Conservation (phyloP, 1,140 invertebrate species). For the Euwallacea similis region DNA sequence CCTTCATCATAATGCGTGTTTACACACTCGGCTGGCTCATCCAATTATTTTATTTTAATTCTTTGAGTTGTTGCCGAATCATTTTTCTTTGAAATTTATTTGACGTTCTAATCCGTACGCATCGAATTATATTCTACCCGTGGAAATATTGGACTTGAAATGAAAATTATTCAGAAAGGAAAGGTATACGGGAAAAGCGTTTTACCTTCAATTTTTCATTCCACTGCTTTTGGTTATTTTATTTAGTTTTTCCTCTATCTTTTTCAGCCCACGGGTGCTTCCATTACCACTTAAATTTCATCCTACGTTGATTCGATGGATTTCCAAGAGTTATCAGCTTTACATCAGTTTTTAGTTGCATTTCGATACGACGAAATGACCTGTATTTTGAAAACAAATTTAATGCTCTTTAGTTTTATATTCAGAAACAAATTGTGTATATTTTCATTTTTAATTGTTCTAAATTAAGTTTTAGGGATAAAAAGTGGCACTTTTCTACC, state of each 20-base stretch:
- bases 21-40: background rate
- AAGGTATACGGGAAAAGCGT: conserved; percentile 16
- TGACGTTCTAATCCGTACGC: conserved; percentile 4
- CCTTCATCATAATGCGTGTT: background rate
- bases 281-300: background rate
- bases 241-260: conserved; percentile 9
- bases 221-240: conserved; percentile 12
- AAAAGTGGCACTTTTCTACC: too few species aligned
- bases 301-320: background rate
- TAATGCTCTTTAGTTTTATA: too few species aligned
- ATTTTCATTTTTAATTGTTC: too few species aligned
- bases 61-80: background rate
- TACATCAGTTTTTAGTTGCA: too few species aligned
- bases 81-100: background rate
- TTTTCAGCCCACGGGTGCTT: conserved; percentile 7
- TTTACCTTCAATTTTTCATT: conserved; percentile 22
- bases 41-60: conserved; percentile 8
- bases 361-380: too few species aligned
- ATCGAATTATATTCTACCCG: background rate
- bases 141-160: background rate
- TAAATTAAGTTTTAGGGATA: too few species aligned
- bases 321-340: too few species aligned
- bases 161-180: conserved; percentile 7
- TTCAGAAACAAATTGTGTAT: too few species aligned
- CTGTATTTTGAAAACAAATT: too few species aligned